Base-by-base conservation (phyloP, 2,113 vertebrate species). In the Rhombomys opimus region DNA sequence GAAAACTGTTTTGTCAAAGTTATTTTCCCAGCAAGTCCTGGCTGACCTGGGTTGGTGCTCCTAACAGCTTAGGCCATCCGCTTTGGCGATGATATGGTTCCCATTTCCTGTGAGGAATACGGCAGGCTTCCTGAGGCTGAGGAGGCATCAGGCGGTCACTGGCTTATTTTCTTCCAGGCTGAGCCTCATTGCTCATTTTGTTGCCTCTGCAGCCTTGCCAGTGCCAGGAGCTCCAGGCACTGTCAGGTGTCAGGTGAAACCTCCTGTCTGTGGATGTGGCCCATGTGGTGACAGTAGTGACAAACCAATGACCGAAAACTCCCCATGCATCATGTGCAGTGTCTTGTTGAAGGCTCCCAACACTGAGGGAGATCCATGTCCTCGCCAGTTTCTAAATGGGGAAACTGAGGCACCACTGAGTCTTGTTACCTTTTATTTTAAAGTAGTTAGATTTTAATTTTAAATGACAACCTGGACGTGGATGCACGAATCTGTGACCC, bases 51-150 rank as follows among this genome's bases (percentile, higher is more conserved):
- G 54, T 61, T 84, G 30, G 72, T 35, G 67, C 32, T 94, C 77
- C 72, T 10, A 6, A 27, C 30, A 67, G 46, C 90, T 27, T 14
- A 6, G 81, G 90, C 35, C 11, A n/a, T 94, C 84, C 8, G 2
- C 50, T 59, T 57, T 57, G 75, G 35, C 5, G 52, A 87, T 52
- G 25, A 61, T 13, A 0, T 38, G 50, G 68, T 30, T 11, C n/a
- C 82, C n/a, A 38, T 93, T 95, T 96, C 90, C 93, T 96, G 61
- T 13, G 12, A 95, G 73, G 63, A 95, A 73, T 86, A 35, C 0
- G 38, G 38, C 4, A 1, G 82, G 75, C 81, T 90, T 96, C 96
- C 94, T 93, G 94, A 76, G 50, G 20, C 73, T 11, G 12, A 17
- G 46, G 50, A 46, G 70, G 35, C 41, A 11, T 20, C 61, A 57